Base-by-base conservation (phyloP, 2,113 vertebrate species). In the Elephas maximus region DNA sequence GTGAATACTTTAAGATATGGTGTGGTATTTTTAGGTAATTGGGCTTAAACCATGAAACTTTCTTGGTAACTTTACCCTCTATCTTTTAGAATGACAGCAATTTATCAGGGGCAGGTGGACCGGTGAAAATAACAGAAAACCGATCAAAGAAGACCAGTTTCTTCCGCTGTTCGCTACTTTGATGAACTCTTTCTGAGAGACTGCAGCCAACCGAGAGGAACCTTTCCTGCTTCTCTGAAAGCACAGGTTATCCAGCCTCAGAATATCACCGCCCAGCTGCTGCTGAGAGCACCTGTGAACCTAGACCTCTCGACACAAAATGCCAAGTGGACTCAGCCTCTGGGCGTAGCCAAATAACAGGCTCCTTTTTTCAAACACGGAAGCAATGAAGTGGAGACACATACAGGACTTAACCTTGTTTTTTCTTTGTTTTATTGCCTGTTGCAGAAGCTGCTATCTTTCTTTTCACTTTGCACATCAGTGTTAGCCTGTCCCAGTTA, bases 41-140 rank as follows among this genome's bases (percentile, higher is more conserved):
- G 91, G 37, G 17, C 21, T 82, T 30, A 96, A 87, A 77, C 62
- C 37, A 41, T 83, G 85, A 94, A 95, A 80, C 69, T 73, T 92
- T 37, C 4, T 21, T 94, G 71, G 48, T 92, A 89, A 96, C 60
- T 94, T 83, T 18, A 37, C 95, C 24, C 8, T 97, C 30, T 88
- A 67, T 93, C 94, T 94, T 98, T 93, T 90, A 99, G 99, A 99
- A 99, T 77, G 99, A 99, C 98, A 99, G 96, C 98, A 99, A 95
- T 98, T 98, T 99, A 14, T 98, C 99, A 60, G 99, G 99, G 88
- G 98, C 99, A 73, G 99, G 99, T 44, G 99, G 99, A 84, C 99
- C 99, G 2, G 98, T 99, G 97, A 99, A 99, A 99, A 99, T 99
- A 97, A 99, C 99, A 95, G 99, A 99, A 98, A 99, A 99, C 80